Conservation (phyloP, 2,888 invertebrate species). For the Glaucopsyche alexis region DNA sequence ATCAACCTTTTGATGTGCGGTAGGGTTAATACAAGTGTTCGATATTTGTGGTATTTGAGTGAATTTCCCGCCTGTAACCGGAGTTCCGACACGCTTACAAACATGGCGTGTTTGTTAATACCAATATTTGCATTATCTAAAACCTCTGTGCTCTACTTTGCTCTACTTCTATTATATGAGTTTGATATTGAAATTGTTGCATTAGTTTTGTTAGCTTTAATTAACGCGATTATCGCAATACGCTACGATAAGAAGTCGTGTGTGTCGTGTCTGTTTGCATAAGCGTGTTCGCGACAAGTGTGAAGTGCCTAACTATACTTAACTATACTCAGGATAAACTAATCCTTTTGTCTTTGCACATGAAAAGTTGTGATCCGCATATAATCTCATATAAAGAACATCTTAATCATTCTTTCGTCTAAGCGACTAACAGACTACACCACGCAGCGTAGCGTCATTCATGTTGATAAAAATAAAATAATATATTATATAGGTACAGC, state of each 20-base stretch:
- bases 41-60: not conserved
- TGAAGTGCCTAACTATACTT: too few species aligned
- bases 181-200: not conserved
- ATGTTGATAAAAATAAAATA: too few species aligned
- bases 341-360: not conserved
- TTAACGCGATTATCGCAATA: not conserved
- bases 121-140: conserved; percentile 23
- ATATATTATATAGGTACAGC: too few species aligned
- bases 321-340: not conserved
- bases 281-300: not conserved
- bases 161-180: not conserved
- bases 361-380: not conserved
- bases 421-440: not conserved
- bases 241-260: not conserved
- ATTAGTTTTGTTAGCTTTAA: not conserved
- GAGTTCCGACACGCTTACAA: conserved; percentile 1
- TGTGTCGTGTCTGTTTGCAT: not conserved
- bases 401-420: not conserved
- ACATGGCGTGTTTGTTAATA: not conserved
- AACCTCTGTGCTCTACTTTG: conserved; percentile 8
- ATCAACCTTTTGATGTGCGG: too few species aligned
- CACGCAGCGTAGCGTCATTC: not conserved
- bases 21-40: too few species aligned
- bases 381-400: not conserved
- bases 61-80: not conserved